Evolutionary conservation across 2,797 vertebrate species (phyloP).

Genomic region (Cossypha dichroa): DNA sequence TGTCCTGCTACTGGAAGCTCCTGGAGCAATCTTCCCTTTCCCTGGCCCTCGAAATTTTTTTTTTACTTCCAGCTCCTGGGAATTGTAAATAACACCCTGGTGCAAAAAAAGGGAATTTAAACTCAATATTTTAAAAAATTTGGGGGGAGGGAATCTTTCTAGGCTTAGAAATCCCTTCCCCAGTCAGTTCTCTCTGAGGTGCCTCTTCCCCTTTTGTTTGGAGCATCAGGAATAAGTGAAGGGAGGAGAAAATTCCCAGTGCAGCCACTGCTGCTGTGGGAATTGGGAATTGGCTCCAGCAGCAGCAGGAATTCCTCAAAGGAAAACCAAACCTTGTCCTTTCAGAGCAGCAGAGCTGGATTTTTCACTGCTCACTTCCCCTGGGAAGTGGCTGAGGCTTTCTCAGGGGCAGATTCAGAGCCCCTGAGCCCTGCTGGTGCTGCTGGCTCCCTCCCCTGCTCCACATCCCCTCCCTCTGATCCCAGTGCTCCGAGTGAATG

Average conservation of each 20-base stretch:
- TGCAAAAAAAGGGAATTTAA: neutral
- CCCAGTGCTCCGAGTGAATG: neutral
- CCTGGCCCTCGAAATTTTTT: neutral
- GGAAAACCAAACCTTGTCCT: neutral
- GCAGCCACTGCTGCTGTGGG: neutral
- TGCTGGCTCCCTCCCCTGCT: fast-evolving
- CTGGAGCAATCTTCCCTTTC: neutral
- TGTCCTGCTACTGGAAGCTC: conserved; percentile 22
- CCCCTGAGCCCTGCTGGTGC: neutral
- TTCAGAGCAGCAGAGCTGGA: neutral
- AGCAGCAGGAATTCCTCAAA: neutral
- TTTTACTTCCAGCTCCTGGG: neutral
- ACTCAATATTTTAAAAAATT: neutral
- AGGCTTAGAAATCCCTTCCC: neutral
- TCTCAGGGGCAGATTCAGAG: neutral
- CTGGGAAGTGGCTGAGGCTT: neutral
- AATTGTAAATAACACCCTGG: no score
- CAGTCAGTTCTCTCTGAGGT: neutral
- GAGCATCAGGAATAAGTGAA: neutral
- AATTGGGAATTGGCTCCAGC: conserved; percentile 2
- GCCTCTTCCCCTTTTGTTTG: neutral
- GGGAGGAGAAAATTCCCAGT: neutral
- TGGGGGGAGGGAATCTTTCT: no score
- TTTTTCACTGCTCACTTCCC: neutral
- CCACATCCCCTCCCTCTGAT: neutral